These are phyloP conservation scores for Hemicordylus capensis DNA, from an alignment of 2,113 vertebrate genomes.

Conservation along the genomic window DNA sequence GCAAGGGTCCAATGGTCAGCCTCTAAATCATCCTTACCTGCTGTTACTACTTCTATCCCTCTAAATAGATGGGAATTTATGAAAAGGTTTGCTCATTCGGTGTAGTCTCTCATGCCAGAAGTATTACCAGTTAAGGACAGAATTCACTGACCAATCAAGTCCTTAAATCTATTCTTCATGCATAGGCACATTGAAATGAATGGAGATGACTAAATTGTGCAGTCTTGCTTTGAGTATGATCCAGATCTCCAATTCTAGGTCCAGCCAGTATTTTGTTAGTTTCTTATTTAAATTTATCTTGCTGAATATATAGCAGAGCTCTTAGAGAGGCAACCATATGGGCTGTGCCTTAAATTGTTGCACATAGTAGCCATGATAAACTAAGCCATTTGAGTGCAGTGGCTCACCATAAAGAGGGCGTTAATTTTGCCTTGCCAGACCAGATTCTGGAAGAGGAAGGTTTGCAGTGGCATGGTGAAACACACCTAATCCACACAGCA, in stretches of 20 bases:
- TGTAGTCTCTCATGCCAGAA: conserved; percentile 9
- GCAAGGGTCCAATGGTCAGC: too few relatives aligned
- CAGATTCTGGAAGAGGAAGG: background rate
- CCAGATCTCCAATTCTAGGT: background rate
- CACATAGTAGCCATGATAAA: background rate
- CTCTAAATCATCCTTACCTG: background rate
- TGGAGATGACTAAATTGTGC: background rate
- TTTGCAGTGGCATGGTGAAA: background rate
- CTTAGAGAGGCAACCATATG: background rate
- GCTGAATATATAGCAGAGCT: background rate
- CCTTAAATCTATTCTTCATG: conserved; percentile 32
- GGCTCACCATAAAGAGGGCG: background rate
- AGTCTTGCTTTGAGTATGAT: background rate
- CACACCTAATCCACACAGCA: background rate
- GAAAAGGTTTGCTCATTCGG: background rate
- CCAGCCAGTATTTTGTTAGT: background rate
- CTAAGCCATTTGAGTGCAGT: background rate
- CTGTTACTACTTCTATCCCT: background rate
- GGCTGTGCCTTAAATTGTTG: background rate
- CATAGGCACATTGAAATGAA: background rate
- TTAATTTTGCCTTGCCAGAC: background rate
- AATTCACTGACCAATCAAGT: conserved; percentile 20
- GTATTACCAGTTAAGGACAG: background rate
- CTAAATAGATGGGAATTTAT: conserved; percentile 7
- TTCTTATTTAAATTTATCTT: background rate